Base-by-base conservation (phyloP, 2,888 invertebrate species). In the Sisyra nigra region DNA sequence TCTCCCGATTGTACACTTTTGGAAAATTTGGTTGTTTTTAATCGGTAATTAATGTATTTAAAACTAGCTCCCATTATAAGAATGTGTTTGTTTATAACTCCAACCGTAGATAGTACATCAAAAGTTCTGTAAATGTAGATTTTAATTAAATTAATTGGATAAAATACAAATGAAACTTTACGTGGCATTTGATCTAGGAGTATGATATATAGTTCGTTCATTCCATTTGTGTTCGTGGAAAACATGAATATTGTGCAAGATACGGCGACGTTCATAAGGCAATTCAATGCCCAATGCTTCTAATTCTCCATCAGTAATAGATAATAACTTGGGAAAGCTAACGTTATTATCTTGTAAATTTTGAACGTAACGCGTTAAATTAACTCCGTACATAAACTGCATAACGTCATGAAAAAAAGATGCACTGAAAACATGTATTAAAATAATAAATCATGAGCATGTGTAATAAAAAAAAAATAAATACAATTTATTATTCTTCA, bases 321-420 rank as follows among this genome's bases (percentile, higher is more conserved):
- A 59, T 3, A 80, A 54, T 51, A 80, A 76, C 2, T 63, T 62
- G 44, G 66, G 62, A 14, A 80, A 60, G 53, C 65, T 63, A 47
- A 78, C 66, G 7, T 64, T 59, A 43, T 58, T 62, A 10, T 67
- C 61, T 40, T 61, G 52, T 48, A 80, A 68, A 2, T 62, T 41
- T 2, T 61, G 53, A 1, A 61, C 59, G 24, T 74, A 59, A 30
- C 59, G 58, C 49, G 73, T 72, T 52, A 74, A 69, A 46, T 67
- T 67, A 68, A 76, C 73, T 2, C 74, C 76, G 50, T 68, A 67
- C 1, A 80, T 57, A 2, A 79, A 64, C 44, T 65, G 59, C 5
- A 60, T 62, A 46, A 79, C 65, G 57, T 79, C 76, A 33, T 54
- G 51, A 4, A 56, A 53, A 52, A 73, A 74, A 40, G 55, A 56